phyloP scores from a whole-genome alignment of 2,888 invertebrate genomes.

The Caenorhabditis sp. region DNA sequence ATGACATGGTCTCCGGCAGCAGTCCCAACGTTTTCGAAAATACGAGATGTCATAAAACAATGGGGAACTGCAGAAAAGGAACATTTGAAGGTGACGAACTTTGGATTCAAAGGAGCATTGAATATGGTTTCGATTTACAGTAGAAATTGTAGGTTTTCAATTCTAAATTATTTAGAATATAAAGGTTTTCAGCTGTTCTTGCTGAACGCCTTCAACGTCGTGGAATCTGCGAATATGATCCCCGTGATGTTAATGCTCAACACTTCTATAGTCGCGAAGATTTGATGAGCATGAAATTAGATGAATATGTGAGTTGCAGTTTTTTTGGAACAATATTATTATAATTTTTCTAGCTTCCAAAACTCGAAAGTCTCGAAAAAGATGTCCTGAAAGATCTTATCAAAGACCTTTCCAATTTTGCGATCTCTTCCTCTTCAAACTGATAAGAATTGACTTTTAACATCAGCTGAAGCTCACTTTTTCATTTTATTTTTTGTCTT shows the following conservation, averaged over 20 bases:
- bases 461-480: too few relatives aligned
- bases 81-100: slow-evolving; percentile 5
- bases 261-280: slow-evolving; percentile 18
- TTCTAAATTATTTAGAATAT: neutral
- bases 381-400: neutral
- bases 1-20: slow-evolving; percentile 22
- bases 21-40: slow-evolving; percentile 29
- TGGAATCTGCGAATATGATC: slow-evolving; percentile 28
- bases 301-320: slow-evolving; percentile 8
- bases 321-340: neutral
- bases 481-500: too few relatives aligned
- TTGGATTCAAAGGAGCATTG: slow-evolving; percentile 17
- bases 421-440: neutral
- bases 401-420: neutral
- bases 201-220: slow-evolving; percentile 26
- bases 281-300: slow-evolving; percentile 11
- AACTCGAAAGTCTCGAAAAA: neutral
- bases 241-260: slow-evolving; percentile 7
- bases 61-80: slow-evolving; percentile 20
- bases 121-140: slow-evolving; percentile 27
- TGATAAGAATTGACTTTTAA: too few relatives aligned
- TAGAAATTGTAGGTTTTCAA: slow-evolving; percentile 11
- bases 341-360: neutral
- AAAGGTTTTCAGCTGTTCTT: slow-evolving; percentile 20
- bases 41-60: slow-evolving; percentile 30